Conservation (phyloP, 2,888 invertebrate genomes). For the Meta bourneti region DNA sequence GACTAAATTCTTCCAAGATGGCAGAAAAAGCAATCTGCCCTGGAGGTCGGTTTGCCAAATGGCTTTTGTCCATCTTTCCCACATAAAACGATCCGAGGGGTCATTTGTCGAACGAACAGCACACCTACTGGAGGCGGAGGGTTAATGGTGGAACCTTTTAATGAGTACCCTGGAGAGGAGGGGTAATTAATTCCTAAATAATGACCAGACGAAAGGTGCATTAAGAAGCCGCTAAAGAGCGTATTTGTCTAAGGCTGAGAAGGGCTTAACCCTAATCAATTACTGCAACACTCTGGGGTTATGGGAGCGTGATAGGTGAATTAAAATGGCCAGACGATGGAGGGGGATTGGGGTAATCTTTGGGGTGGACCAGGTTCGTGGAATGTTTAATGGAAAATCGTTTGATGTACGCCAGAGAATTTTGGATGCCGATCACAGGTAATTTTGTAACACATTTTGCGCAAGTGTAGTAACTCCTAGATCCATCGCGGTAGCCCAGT, state of each 20-base stretch:
- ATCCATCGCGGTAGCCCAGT: too few relatives aligned
- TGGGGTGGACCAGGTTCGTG: background rate
- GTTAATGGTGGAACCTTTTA: conserved; percentile 39
- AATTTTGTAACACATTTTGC: too few relatives aligned
- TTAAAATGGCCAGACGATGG: conserved; percentile 22
- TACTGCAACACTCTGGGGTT: conserved; percentile 29
- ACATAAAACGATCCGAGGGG: background rate
- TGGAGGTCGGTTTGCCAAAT: background rate
- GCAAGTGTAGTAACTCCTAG: too few relatives aligned
- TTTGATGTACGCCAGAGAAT: background rate
- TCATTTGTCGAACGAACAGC: conserved; percentile 43
- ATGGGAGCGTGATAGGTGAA: conserved; percentile 40
- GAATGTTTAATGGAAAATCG: background rate
- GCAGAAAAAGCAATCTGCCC: background rate
- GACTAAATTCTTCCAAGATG: background rate
- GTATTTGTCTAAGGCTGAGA: conserved; percentile 61
- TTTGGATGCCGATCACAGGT: background rate
- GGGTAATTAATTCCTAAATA: conserved; percentile 73
- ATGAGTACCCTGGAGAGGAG: conserved; percentile 43
- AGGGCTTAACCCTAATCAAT: conserved; percentile 72
- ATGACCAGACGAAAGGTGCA: conserved; percentile 69
- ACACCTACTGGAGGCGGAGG: conserved; percentile 6
- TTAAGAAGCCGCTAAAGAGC: conserved; percentile 66
- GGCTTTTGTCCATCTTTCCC: conserved; percentile 33
- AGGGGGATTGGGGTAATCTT: background rate